phyloP scores from a whole-genome alignment of 2,113 vertebrate species.

The Emydura subglobosa region DNA sequence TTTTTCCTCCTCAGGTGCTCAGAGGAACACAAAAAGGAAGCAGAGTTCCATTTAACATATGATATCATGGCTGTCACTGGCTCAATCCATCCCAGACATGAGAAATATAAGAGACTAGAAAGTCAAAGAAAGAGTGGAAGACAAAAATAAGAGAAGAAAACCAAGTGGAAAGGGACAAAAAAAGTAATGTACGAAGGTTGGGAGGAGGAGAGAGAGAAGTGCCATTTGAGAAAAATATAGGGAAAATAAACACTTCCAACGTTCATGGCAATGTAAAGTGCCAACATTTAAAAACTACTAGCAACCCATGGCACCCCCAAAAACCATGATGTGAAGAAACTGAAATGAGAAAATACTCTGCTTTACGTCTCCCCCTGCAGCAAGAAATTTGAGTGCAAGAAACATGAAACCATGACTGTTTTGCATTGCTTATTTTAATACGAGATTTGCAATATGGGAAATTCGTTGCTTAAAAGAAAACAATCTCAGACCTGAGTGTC shows the following conservation, averaged over 20 bases:
- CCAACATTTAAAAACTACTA: neutral
- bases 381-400: neutral
- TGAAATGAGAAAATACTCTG: neutral
- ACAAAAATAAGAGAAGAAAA: accelerated
- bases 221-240: neutral
- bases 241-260: neutral
- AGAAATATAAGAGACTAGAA: neutral
- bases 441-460: neutral
- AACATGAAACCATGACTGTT: neutral
- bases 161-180: neutral
- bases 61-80: accelerated
- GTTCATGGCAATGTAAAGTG: no score
- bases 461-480: neutral
- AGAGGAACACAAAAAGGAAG: neutral
- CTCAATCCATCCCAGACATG: neutral
- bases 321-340: neutral
- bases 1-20: neutral
- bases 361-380: neutral
- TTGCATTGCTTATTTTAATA: neutral
- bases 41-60: neutral
- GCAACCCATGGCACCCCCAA: neutral
- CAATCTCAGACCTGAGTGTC: neutral
- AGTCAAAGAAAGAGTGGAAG: neutral
- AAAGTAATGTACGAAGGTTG: neutral
- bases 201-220: neutral